phyloP scores from a whole-genome alignment of 2,797 vertebrate species.

The Simalia tracyae region DNA sequence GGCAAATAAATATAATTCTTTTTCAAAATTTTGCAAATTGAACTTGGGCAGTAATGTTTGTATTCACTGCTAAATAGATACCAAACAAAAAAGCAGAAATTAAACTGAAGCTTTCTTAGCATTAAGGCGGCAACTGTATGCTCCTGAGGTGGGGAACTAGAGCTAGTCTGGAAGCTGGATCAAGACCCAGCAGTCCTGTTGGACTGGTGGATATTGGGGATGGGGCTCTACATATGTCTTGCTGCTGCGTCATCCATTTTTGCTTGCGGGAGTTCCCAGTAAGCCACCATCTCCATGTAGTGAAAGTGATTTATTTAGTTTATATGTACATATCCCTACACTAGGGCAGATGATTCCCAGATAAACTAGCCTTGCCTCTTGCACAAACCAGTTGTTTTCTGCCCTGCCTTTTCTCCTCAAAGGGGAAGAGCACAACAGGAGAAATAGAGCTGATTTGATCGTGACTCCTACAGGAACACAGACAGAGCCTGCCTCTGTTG shows the following conservation, averaged over 20 bases:
- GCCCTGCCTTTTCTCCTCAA: not conserved
- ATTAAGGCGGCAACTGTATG: not conserved
- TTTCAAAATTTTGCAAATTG: not conserved
- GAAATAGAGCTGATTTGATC: not conserved
- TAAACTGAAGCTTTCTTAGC: not conserved
- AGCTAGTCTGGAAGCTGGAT: not conserved
- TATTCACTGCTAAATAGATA: not conserved
- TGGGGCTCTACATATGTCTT: not conserved
- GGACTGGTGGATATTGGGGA: not conserved
- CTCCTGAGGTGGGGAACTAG: not conserved
- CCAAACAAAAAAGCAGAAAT: not conserved
- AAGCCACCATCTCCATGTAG: not conserved
- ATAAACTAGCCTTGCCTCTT: not conserved
- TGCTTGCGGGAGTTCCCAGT: not conserved
- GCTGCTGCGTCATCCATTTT: not conserved
- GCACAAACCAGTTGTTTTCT: not conserved
- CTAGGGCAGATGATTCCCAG: not conserved
- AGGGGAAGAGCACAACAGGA: not conserved
- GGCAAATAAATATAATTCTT: not conserved
- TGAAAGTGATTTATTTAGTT: not conserved
- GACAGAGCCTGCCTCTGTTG: not conserved
- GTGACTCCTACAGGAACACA: not conserved
- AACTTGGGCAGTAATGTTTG: not conserved
- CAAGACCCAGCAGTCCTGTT: not conserved
- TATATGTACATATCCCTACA: not conserved